Percentiles rank a stretch among this genome's conserved stretches.
Conservation (phyloP, 2,888 invertebrate genomes). For the Lepidonotus clava region DNA sequence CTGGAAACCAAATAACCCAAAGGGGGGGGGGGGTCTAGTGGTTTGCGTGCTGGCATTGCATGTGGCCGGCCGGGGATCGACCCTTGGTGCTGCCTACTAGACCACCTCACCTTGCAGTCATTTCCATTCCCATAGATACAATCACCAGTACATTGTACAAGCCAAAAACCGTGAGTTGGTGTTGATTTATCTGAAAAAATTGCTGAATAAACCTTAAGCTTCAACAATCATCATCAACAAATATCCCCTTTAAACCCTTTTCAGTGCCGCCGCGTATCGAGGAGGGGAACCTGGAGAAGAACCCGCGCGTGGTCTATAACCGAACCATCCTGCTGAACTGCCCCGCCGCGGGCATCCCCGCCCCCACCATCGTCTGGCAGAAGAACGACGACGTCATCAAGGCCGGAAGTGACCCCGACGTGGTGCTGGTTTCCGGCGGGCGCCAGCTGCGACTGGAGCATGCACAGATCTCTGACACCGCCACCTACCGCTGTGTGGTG, state of each 20-base stretch:
- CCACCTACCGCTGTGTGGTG: slow-evolving; percentile 80
- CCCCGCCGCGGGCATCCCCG: slow-evolving; percentile 76
- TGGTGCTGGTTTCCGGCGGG: slow-evolving; percentile 71
- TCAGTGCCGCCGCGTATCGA: slow-evolving; percentile 76
- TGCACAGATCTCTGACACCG: slow-evolving; percentile 73
- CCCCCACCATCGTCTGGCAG: slow-evolving; percentile 76
- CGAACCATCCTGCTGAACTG: slow-evolving; percentile 75
- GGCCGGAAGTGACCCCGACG: neutral
- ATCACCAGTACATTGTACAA: neutral
- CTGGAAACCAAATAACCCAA: no score
- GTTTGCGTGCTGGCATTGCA: no score
- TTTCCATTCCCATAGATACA: no score
- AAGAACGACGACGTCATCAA: slow-evolving; percentile 68
- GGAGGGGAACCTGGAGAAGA: slow-evolving; percentile 64
- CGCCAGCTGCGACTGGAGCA: slow-evolving; percentile 72
- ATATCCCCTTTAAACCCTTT: slow-evolving; percentile 51
- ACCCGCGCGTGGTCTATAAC: slow-evolving; percentile 74
- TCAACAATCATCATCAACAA: no score
- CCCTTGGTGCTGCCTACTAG: no score
- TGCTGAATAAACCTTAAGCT: no score
- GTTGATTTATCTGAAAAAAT: neutral
- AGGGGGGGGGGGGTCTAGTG: no score
- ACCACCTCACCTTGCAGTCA: no score
- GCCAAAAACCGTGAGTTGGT: neutral
- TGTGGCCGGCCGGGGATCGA: no score